Percentiles rank a stretch among this genome's conserved stretches.
phyloP scores from a whole-genome alignment of 2,888 invertebrate genomes.

The Baccha elongata region DNA sequence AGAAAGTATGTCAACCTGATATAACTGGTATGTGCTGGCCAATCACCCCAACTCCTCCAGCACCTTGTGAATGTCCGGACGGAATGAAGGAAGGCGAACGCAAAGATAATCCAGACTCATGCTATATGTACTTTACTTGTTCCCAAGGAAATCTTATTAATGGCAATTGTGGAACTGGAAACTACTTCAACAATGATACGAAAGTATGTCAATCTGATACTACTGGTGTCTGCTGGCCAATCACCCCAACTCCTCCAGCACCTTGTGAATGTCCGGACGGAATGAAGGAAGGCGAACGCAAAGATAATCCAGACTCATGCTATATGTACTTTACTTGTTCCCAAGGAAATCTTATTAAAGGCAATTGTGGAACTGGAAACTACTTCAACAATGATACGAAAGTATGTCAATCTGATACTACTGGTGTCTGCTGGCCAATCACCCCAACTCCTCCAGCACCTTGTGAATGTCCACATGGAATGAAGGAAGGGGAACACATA shows the following conservation, averaged over 20 bases:
- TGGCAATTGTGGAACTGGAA: constrained; percentile 41
- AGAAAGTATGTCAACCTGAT: constrained; percentile 41
- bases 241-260: too few relatives aligned
- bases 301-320: constrained; percentile 25
- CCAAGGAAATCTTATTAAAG: constrained; percentile 25
- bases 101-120: constrained; percentile 15
- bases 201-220: constrained; percentile 41
- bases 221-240: constrained; percentile 50
- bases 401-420: constrained; percentile 34
- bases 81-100: constrained; percentile 45
- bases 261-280: constrained; percentile 31
- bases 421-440: constrained; percentile 53
- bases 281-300: constrained; percentile 44
- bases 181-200: constrained; percentile 38
- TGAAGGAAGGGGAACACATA: constrained; percentile 48
- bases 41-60: too few relatives aligned
- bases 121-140: constrained; percentile 43
- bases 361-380: constrained; percentile 45
- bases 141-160: constrained; percentile 21
- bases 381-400: constrained; percentile 37
- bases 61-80: constrained; percentile 31
- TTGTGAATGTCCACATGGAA: constrained; percentile 32
- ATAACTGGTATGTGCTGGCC: constrained; percentile 49
- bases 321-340: constrained; percentile 37
- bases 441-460: background rate